Conservation (phyloP, 2,113 vertebrate genomes). For the human (Homo sapiens) region DNA sequence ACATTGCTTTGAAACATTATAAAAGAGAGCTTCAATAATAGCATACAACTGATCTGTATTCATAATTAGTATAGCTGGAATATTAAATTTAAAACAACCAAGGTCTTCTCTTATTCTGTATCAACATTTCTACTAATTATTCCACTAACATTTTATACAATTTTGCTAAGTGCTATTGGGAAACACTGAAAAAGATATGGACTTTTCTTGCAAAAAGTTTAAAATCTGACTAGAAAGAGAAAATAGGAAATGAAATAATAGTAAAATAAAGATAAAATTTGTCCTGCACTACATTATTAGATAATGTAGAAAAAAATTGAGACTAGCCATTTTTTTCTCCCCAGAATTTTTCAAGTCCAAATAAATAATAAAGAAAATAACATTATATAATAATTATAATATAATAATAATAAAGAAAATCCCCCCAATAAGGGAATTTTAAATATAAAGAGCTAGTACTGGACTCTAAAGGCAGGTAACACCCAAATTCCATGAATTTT, state of each 20-base stretch:
- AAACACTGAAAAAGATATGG: not conserved
- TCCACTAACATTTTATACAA: not conserved
- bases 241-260: not conserved
- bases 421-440: not conserved
- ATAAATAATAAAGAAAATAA: not conserved
- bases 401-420: not conserved
- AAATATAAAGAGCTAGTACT: not conserved
- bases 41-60: not conserved
- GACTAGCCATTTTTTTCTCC: not conserved
- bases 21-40: not conserved
- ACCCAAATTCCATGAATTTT: not conserved
- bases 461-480: not conserved
- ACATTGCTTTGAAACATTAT: not conserved
- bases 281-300: not conserved
- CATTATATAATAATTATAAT: not conserved
- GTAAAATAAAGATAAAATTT: no score
- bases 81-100: conserved; percentile 18
- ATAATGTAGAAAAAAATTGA: not conserved
- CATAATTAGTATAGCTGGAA: not conserved
- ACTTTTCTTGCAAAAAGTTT: not conserved
- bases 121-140: not conserved
- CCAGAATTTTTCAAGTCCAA: not conserved
- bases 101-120: not conserved
- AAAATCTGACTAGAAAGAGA: not conserved
- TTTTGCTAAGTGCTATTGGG: not conserved